Evolutionary conservation across 1,140 invertebrate species (phyloP).

Genomic region (Littorina saxatilis): DNA sequence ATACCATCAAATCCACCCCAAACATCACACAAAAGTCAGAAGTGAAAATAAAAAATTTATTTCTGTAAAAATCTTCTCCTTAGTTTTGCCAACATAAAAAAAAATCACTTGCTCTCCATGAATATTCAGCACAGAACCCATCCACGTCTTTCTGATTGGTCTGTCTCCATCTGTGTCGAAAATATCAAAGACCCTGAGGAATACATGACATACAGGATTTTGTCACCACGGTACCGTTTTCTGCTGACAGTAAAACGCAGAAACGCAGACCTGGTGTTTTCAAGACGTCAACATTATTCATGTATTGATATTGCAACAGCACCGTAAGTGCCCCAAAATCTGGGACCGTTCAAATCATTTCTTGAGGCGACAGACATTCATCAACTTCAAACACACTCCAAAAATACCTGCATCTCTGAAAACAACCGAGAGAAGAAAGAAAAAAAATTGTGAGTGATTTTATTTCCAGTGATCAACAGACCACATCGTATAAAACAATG

Average conservation of each 20-base stretch:
- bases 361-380: neutral
- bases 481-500: too few species aligned
- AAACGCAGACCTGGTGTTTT: neutral
- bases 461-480: neutral
- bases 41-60: constrained; percentile 28
- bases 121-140: constrained; percentile 30
- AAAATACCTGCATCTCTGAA: neutral
- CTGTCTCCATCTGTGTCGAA: constrained; percentile 4
- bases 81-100: constrained; percentile 14
- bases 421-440: neutral
- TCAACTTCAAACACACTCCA: constrained; percentile 3
- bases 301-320: constrained; percentile 31
- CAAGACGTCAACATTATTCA: neutral
- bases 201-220: constrained; percentile 32
- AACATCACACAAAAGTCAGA: neutral
- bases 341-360: neutral
- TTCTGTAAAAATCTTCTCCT: constrained; percentile 30
- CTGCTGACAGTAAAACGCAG: neutral
- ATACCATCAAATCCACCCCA: too few species aligned
- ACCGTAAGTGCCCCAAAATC: constrained; percentile 20
- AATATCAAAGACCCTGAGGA: constrained; percentile 33
- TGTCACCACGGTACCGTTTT: neutral
- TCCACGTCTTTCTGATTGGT: constrained; percentile 27
- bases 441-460: neutral
- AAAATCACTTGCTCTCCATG: constrained; percentile 28